Evolutionary conservation across 2,113 vertebrate genomes (phyloP).

Genomic region (Gnathonemus longibarbis): DNA sequence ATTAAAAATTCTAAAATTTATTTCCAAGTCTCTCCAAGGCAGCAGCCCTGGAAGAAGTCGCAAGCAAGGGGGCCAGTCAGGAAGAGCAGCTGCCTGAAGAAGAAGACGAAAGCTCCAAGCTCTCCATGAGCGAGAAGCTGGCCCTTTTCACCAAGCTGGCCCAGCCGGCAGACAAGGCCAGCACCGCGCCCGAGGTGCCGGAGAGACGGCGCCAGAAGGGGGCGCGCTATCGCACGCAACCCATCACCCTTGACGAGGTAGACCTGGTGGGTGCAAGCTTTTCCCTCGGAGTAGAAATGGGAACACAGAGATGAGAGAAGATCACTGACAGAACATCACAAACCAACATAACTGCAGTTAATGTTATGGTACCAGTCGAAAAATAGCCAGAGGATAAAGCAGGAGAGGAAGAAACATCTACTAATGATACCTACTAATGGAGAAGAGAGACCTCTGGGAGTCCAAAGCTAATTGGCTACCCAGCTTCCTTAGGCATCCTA

Average conservation of each 20-base stretch:
- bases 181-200: constrained; percentile 10
- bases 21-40: constrained; percentile 35
- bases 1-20: not conserved
- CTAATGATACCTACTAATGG: not conserved
- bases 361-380: not conserved
- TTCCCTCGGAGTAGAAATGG: not conserved
- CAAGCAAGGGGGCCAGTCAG: constrained; percentile 7
- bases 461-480: not conserved
- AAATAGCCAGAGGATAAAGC: not conserved
- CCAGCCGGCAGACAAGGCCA: constrained; percentile 29
- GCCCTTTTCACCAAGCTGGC: constrained; percentile 66
- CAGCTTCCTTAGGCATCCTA: not conserved
- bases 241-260: constrained; percentile 65
- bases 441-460: not conserved
- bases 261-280: constrained; percentile 45
- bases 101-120: constrained; percentile 56
- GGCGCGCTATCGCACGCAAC: constrained; percentile 62
- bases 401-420: not conserved
- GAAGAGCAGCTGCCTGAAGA: constrained; percentile 23
- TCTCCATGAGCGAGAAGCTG: constrained; percentile 65
- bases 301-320: not conserved
- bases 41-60: constrained; percentile 25
- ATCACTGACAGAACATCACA: not conserved
- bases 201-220: constrained; percentile 62
- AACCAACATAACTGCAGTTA: not conserved